These are phyloP conservation scores for Megaceryle alcyon DNA, from an alignment of 2,797 vertebrate species.

Conservation along the genomic window DNA sequence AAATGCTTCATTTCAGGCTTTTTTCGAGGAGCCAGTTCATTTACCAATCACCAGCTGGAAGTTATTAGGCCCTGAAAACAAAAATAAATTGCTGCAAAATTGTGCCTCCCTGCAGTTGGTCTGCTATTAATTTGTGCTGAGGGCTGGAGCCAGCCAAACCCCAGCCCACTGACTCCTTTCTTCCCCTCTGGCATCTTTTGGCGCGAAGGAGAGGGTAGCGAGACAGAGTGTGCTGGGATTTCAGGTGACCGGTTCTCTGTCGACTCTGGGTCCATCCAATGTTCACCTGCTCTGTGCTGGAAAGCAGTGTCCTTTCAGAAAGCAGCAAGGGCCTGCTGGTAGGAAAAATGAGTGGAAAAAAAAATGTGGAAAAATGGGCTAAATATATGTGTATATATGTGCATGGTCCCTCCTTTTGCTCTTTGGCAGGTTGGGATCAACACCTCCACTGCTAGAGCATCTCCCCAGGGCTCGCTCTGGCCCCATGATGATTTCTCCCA, in stretches of 20 bases:
- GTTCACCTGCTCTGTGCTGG: background rate
- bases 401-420: background rate
- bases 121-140: constrained; percentile 5
- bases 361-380: background rate
- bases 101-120: background rate
- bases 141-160: background rate
- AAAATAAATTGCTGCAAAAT: background rate
- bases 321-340: background rate
- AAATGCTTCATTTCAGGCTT: background rate
- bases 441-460: background rate
- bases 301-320: background rate
- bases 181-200: background rate
- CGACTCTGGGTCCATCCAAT: accelerated
- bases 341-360: background rate
- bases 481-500: background rate
- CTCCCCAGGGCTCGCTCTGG: background rate
- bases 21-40: background rate
- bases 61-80: constrained; percentile 32
- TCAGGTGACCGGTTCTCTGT: accelerated
- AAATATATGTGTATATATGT: background rate
- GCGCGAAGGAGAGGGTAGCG: accelerated
- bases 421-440: background rate
- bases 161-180: background rate
- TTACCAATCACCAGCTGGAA: constrained; percentile 51
- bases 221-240: background rate